Evolutionary conservation across 2,797 vertebrate genomes (phyloP).

Genomic region (Simalia tracyae): DNA sequence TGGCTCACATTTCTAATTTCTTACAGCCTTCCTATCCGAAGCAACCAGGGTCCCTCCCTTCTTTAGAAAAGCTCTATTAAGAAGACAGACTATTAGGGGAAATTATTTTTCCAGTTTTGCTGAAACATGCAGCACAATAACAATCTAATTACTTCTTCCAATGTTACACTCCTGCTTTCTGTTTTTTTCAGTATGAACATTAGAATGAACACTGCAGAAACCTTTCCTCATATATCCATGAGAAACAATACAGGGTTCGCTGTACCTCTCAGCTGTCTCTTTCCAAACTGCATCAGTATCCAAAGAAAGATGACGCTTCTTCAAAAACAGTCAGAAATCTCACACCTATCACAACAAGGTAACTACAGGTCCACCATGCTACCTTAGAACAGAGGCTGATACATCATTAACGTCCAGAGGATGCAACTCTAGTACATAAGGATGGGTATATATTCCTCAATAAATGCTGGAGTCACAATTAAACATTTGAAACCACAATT

Average conservation of each 20-base stretch:
- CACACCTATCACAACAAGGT: neutral
- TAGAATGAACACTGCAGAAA: neutral
- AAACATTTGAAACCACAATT: slow-evolving; percentile 22
- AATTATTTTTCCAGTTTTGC: neutral
- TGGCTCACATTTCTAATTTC: neutral
- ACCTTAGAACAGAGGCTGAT: fast-evolving
- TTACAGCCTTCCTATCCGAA: neutral
- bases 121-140: neutral
- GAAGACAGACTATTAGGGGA: fast-evolving
- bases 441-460: neutral
- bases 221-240: neutral
- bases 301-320: neutral
- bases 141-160: neutral
- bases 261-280: neutral
- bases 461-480: neutral
- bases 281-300: neutral
- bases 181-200: neutral
- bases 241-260: neutral
- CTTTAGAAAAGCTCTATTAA: neutral
- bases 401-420: neutral
- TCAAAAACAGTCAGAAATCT: neutral
- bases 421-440: neutral
- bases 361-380: neutral
- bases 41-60: neutral
- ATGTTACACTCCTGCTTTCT: too few relatives aligned